Conservation (phyloP, 2,888 invertebrate genomes). For the Drosophila atroscutellata region DNA sequence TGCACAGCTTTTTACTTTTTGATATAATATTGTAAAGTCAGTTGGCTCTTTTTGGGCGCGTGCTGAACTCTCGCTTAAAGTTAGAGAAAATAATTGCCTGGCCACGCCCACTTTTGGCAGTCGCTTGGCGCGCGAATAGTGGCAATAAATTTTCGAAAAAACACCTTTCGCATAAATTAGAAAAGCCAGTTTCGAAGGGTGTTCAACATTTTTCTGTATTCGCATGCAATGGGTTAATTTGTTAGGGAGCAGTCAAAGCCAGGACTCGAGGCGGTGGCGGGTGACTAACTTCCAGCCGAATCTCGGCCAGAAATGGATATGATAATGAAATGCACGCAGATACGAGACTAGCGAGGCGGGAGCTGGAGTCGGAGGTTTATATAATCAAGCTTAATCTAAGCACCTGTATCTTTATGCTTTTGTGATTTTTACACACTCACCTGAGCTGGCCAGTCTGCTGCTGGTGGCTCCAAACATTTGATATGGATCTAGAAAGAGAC, state of each 20-base stretch:
- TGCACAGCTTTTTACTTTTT: conserved; percentile 10
- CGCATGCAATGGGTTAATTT: conserved; percentile 77
- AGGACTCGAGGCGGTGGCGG: conserved; percentile 18
- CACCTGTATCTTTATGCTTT: conserved; percentile 83
- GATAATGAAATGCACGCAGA: conserved; percentile 74
- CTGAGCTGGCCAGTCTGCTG: conserved; percentile 97
- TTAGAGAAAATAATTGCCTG: conserved; percentile 56
- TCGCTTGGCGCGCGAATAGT: conserved; percentile 41
- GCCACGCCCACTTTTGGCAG: conserved; percentile 56
- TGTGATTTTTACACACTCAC: conserved; percentile 86
- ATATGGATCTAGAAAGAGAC: conserved; percentile 93
- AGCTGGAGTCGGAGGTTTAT: neutral
- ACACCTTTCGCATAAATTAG: conserved; percentile 79
- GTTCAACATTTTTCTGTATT: conserved; percentile 39
- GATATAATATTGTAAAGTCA: conserved; percentile 52
- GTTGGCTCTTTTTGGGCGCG: conserved; percentile 54
- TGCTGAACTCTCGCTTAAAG: conserved; percentile 46
- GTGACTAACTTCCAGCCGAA: conserved; percentile 67
- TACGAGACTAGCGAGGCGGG: neutral
- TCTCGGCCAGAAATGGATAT: conserved; percentile 78
- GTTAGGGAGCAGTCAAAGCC: conserved; percentile 58
- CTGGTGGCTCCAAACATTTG: conserved; percentile 99
- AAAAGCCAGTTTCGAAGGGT: conserved; percentile 47
- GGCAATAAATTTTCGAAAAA: conserved; percentile 67
- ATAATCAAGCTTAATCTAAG: conserved; percentile 72